A percentile compares a stretch with the other conserved stretches of the same genome.
phyloP scores from a whole-genome alignment of 2,113 vertebrate genomes.

The Colossoma macropomum region DNA sequence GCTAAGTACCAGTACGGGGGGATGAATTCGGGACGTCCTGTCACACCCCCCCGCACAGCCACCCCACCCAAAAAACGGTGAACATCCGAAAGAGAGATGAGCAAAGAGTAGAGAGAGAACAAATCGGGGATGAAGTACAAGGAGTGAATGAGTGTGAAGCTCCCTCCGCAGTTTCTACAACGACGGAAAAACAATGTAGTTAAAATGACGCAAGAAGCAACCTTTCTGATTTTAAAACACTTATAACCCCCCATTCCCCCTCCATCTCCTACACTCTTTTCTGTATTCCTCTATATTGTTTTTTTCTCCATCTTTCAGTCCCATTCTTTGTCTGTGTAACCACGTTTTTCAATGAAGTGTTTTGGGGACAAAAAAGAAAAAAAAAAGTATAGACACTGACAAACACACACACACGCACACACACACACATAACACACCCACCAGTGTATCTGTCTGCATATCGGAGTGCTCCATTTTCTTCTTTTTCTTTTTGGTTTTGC shows the following conservation, averaged over 20 bases:
- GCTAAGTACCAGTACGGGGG: slow-evolving; percentile 53
- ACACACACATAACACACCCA: background rate
- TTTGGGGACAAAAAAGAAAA: slow-evolving; percentile 8
- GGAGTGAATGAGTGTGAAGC: slow-evolving; percentile 10
- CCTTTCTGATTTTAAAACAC: slow-evolving; percentile 37
- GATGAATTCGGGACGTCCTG: slow-evolving; percentile 52
- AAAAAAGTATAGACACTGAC: background rate
- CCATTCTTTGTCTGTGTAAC: slow-evolving; percentile 30
- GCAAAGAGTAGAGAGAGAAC: background rate
- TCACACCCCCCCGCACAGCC: slow-evolving; percentile 52
- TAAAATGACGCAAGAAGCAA: slow-evolving; percentile 21
- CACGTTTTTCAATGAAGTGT: slow-evolving; percentile 27
- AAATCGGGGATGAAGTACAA: slow-evolving; percentile 8
- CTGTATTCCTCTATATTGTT: background rate
- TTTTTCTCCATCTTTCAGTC: slow-evolving; percentile 8
- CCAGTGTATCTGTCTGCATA: slow-evolving; percentile 23
- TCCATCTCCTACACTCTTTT: background rate
- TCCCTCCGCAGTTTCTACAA: slow-evolving; percentile 23
- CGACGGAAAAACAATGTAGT: slow-evolving; percentile 44
- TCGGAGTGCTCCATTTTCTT: slow-evolving; percentile 7
- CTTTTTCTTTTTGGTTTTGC: background rate
- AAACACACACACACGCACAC: background rate
- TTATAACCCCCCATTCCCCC: background rate
- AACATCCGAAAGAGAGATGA: background rate
- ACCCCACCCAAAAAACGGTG: slow-evolving; percentile 55